Evolutionary conservation across 1,140 invertebrate species (phyloP).

Genomic region (Scaptomyza graminum): DNA sequence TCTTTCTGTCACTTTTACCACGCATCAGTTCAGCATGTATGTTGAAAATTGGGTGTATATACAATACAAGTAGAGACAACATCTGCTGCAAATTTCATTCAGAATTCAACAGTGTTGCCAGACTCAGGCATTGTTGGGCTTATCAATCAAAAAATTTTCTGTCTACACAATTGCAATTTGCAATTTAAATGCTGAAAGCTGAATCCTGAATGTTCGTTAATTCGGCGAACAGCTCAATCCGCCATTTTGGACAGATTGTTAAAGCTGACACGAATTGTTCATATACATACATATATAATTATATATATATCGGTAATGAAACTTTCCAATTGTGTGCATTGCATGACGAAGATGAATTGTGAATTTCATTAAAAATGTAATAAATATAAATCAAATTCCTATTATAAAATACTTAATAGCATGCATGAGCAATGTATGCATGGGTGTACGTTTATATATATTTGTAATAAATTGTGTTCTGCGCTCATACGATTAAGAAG

Average conservation of each 20-base stretch:
- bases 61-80: too few species aligned
- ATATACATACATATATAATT: neutral
- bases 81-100: too few species aligned
- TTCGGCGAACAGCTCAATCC: conserved; percentile 59
- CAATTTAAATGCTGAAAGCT: conserved; percentile 78
- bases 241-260: conserved; percentile 54
- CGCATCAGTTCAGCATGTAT: too few species aligned
- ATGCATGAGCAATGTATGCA: conserved; percentile 7
- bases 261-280: conserved; percentile 64
- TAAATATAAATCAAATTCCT: conserved; percentile 63
- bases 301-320: conserved; percentile 27
- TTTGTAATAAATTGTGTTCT: too few species aligned
- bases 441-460: conserved; percentile 9
- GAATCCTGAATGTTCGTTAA: conserved; percentile 60
- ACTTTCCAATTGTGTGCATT: conserved; percentile 32
- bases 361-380: conserved; percentile 58
- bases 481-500: conserved; percentile 53
- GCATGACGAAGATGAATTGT: conserved; percentile 56
- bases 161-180: conserved; percentile 65
- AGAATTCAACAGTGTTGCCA: too few species aligned
- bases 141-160: conserved; percentile 54
- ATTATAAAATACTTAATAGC: conserved; percentile 48
- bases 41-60: too few species aligned
- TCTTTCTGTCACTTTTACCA: too few species aligned
- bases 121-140: neutral